Conservation (phyloP, 2,113 vertebrate species). For the Oreocharis arfaki region DNA sequence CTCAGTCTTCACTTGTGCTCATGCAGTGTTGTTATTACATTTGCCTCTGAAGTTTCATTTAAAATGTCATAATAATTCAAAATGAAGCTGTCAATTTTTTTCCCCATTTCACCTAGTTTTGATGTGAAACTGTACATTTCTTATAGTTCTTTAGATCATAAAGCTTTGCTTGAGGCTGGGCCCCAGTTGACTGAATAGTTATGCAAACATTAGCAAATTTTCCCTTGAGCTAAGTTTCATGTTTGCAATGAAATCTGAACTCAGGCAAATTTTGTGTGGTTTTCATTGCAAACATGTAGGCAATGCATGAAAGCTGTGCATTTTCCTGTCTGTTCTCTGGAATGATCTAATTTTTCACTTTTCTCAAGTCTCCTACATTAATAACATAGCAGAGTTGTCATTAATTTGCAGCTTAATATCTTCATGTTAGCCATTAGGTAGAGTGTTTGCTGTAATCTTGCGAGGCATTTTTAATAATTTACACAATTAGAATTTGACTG, state of each 20-base stretch:
- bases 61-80: slow-evolving; percentile 2
- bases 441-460: neutral
- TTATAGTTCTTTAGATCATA: slow-evolving; percentile 9
- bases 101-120: neutral
- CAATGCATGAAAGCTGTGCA: neutral
- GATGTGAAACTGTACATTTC: slow-evolving; percentile 24
- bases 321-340: neutral
- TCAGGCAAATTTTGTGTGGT: slow-evolving; percentile 32
- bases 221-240: slow-evolving; percentile 48
- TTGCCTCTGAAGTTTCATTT: neutral
- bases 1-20: neutral
- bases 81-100: neutral
- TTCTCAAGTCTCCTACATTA: neutral
- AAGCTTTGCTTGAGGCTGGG: slow-evolving; percentile 15
- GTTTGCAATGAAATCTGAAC: slow-evolving; percentile 46
- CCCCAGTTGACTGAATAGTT: slow-evolving; percentile 19
- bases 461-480: neutral
- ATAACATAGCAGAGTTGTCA: neutral
- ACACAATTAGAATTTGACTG: neutral
- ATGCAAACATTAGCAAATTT: slow-evolving; percentile 50
- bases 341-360: slow-evolving; percentile 21
- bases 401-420: neutral
- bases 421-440: neutral
- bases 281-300: slow-evolving; percentile 26
- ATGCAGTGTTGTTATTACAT: neutral